Base-by-base conservation (phyloP, 2,888 invertebrate genomes). In the Drosophila helvetica region DNA sequence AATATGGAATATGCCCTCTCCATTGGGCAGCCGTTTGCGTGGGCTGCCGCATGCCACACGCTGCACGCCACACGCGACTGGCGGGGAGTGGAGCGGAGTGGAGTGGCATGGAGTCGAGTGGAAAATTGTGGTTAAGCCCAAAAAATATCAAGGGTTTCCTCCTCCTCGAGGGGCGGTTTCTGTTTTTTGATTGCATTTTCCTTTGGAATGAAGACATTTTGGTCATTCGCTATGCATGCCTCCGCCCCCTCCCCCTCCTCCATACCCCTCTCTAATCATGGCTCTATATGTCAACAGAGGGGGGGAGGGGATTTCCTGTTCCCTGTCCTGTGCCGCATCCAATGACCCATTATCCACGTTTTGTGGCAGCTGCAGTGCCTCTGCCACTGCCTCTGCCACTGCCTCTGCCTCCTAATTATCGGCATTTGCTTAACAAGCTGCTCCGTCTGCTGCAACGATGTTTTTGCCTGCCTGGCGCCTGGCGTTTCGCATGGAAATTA, bases 61-160 rank as follows among this genome's bases (percentile, higher is more conserved):
- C 55, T n/a, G n/a, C n/a, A n/a, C 22, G 22, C 22, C 22, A 22
- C 22, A 22, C 22, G 4, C 4, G 22, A 22, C 4, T 22, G n/a
- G n/a, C n/a, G n/a, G n/a, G n/a, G 22, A 22, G 22, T 22, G 7
- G 25, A 25, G 25, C 7, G 25, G 65, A 56, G 56, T 56, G 70
- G 57, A 63, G 27, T 42, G 61, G 30, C 59, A 48, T 61, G 48
- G 33, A 51, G 50, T 58, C 75, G 80, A 51, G 54, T 58, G 74
- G 80, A 70, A 84, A 86, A 88, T 88, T 86, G 38, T 38, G 87
- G 85, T 74, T 88, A 71, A 70, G 75, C 89, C 77, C 79, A 59
- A 57, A 69, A 55, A 27, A 25, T 25, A 33, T 61, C 64, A 77
- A 83, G 75, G 80, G 83, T 64, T 55, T 63, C 64, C 47, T 42